Evolutionary conservation across 1,140 invertebrate genomes (phyloP).

Genomic region (Branchinecta lynchi): DNA sequence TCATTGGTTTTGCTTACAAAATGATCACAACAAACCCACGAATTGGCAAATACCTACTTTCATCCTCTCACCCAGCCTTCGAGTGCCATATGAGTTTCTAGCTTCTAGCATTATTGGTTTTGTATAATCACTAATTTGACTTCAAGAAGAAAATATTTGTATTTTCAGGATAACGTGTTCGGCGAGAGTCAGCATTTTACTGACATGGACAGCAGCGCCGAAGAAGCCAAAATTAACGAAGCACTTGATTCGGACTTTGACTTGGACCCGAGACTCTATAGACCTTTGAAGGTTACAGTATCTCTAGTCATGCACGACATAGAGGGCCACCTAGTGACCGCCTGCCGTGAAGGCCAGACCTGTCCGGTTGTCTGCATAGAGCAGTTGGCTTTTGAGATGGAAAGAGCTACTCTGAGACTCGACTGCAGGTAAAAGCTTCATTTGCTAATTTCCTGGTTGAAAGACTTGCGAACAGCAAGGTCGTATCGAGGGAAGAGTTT

Average conservation of each 20-base stretch:
- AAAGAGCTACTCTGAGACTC: conserved; percentile 81
- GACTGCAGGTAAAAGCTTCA: conserved; percentile 44
- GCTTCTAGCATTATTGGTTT: neutral
- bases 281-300: conserved; percentile 76
- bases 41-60: no score
- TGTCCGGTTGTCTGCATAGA: conserved; percentile 81
- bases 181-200: conserved; percentile 86
- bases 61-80: no score
- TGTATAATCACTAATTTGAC: conserved; percentile 13
- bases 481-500: no score
- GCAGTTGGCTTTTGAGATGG: conserved; percentile 89
- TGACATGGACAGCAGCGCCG: conserved; percentile 50
- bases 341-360: conserved; percentile 58
- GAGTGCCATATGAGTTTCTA: no score
- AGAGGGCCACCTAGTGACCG: conserved; percentile 75
- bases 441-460: no score
- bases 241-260: conserved; percentile 22
- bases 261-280: conserved; percentile 66
- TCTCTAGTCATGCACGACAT: conserved; percentile 90
- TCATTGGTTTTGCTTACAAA: no score
- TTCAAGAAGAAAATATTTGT: conserved; percentile 11
- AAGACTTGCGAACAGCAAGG: no score
- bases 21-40: no score
- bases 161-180: conserved; percentile 73
- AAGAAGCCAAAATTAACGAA: conserved; percentile 14